A percentile compares a stretch with the other conserved stretches of the same genome.
phyloP scores from a whole-genome alignment of 1,140 invertebrate genomes.

The Fopius arisanus region DNA sequence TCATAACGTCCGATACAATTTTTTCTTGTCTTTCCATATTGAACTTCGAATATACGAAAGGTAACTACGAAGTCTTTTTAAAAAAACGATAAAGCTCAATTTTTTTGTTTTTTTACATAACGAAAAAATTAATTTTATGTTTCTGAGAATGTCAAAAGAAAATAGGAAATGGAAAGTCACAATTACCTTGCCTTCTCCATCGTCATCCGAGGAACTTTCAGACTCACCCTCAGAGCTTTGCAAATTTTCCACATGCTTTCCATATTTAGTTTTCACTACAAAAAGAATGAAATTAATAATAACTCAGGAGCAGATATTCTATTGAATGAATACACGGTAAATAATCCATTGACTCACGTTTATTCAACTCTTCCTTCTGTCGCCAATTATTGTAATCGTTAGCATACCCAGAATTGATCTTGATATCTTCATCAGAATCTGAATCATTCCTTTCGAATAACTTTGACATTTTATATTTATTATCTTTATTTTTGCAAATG shows the following conservation, averaged over 20 bases:
- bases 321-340: slow-evolving; percentile 22
- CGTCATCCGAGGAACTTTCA: slow-evolving; percentile 67
- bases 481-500: too few species aligned
- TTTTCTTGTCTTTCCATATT: too few species aligned
- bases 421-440: slow-evolving; percentile 67
- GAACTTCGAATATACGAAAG: too few species aligned
- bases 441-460: slow-evolving; percentile 61
- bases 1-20: too few species aligned
- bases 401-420: slow-evolving; percentile 82
- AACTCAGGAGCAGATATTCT: too few species aligned
- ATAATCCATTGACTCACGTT: slow-evolving; percentile 69
- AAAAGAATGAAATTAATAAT: slow-evolving; percentile 33
- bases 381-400: slow-evolving; percentile 83
- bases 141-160: too few species aligned
- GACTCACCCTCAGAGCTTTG: slow-evolving; percentile 55
- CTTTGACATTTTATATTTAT: slow-evolving; percentile 40
- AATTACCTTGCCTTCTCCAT: slow-evolving; percentile 69
- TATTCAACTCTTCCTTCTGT: slow-evolving; percentile 85
- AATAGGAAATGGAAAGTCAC: neutral
- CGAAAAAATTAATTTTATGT: too few species aligned
- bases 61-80: too few species aligned
- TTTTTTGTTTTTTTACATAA: too few species aligned
- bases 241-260: slow-evolving; percentile 60
- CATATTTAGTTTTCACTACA: slow-evolving; percentile 80
- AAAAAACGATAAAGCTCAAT: too few species aligned